A percentile compares a stretch with the other conserved stretches of the same genome.
phyloP scores from a whole-genome alignment of 2,113 vertebrate genomes.

The Philantomba maxwellii region DNA sequence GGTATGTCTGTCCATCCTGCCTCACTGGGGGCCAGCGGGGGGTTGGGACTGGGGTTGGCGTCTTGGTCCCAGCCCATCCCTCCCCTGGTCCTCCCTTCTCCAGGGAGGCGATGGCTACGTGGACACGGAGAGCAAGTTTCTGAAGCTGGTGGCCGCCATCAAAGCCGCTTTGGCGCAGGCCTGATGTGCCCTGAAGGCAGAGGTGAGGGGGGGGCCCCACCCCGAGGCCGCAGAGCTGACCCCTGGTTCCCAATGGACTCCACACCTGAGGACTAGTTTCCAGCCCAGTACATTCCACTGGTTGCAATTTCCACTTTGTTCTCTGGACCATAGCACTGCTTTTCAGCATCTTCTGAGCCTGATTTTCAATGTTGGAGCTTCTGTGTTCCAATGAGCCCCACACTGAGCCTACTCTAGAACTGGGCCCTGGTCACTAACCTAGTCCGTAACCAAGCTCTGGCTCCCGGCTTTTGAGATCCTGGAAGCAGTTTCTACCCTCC shows the following conservation, averaged over 20 bases:
- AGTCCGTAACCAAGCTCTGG: not conserved
- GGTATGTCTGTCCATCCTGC: conserved; percentile 36
- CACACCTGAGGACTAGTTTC: fast-evolving
- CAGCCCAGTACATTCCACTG: fast-evolving
- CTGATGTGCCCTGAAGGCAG: not conserved
- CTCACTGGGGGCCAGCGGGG: fast-evolving
- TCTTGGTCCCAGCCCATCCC: not conserved
- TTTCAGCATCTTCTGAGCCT: not conserved
- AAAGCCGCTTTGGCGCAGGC: conserved; percentile 56
- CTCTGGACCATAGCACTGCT: fast-evolving
- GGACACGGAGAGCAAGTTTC: conserved; percentile 67
- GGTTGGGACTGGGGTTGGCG: not conserved
- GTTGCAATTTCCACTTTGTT: fast-evolving
- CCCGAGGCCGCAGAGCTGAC: fast-evolving
- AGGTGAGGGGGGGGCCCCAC: conserved; percentile 39
- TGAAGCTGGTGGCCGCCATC: conserved; percentile 67
- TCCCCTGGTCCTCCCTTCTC: fast-evolving
- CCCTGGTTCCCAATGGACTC: fast-evolving
- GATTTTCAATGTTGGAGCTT: not conserved
- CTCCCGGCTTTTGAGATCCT: not conserved
- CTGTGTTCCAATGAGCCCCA: fast-evolving
- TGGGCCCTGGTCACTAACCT: not conserved
- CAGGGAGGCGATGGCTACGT: conserved; percentile 76
- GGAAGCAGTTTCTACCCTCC: not conserved
- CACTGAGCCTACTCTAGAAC: fast-evolving